phyloP scores from a whole-genome alignment of 2,797 vertebrate genomes.

The Lagorchestes hirsutus region DNA sequence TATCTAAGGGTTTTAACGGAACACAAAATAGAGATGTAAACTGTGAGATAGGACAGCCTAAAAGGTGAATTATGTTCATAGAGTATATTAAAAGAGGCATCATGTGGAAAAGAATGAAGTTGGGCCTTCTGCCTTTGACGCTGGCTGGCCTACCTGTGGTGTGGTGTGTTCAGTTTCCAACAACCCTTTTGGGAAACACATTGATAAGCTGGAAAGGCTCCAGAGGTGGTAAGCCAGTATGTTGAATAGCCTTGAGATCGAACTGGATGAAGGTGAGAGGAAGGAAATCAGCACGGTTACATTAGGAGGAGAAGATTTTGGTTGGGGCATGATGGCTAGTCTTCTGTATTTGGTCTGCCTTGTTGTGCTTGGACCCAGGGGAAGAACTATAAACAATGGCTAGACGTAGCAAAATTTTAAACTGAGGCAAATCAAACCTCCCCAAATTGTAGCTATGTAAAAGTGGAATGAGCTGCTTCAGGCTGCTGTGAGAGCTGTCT shows the following conservation, averaged over 20 bases:
- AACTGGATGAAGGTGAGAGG: background rate
- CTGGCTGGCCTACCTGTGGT: background rate
- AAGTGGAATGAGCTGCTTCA: background rate
- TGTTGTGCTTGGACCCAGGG: background rate
- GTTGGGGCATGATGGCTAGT: background rate
- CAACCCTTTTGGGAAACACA: background rate
- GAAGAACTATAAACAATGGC: background rate
- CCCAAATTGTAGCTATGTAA: background rate
- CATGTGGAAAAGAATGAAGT: background rate
- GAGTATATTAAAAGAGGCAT: background rate
- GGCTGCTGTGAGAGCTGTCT: background rate
- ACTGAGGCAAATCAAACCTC: background rate
- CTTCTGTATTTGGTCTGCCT: background rate
- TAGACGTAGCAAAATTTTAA: background rate
- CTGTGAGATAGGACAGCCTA: background rate
- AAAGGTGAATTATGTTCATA: background rate
- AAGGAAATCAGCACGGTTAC: background rate
- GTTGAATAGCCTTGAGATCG: background rate
- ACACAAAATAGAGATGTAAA: background rate
- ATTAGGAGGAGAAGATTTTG: background rate
- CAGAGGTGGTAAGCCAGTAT: background rate
- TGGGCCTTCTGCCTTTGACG: background rate
- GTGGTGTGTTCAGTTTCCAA: background rate
- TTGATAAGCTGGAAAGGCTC: background rate
- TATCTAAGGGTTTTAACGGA: background rate